phyloP scores from a whole-genome alignment of 2,888 invertebrate species.

The Hetaerina titia region DNA sequence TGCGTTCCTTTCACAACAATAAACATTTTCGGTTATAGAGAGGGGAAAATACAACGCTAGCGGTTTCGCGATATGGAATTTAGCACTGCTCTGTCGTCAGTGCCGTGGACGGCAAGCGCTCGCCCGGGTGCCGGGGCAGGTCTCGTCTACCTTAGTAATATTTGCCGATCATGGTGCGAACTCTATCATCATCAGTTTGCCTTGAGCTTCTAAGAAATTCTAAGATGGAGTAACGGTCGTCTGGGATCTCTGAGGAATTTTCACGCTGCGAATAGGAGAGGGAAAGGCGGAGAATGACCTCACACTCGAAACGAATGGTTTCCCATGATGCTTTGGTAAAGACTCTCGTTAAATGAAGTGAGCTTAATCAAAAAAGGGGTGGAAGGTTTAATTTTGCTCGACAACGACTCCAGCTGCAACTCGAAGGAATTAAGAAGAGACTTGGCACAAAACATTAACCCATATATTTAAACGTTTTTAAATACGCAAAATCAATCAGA shows the following conservation, averaged over 20 bases:
- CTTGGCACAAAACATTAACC: no score
- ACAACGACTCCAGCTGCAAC: neutral
- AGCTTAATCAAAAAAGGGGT: neutral
- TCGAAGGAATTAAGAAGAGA: neutral
- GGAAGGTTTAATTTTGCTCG: neutral
- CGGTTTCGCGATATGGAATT: neutral
- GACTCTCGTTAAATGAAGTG: neutral
- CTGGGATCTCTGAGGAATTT: neutral
- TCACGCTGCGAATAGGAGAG: neutral
- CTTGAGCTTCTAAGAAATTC: conserved; percentile 1
- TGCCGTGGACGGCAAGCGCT: neutral
- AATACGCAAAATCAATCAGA: no score
- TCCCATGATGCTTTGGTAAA: neutral
- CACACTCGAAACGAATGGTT: neutral
- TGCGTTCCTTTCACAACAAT: neutral
- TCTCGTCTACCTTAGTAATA: neutral
- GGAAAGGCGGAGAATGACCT: neutral
- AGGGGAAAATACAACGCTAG: neutral
- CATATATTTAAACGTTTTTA: no score
- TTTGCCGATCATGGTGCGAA: neutral
- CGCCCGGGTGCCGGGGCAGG: neutral
- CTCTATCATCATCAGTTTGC: neutral
- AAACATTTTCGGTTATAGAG: neutral
- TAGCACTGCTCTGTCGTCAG: neutral
- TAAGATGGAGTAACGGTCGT: neutral